phyloP scores from a whole-genome alignment of 2,888 invertebrate species.

The Luffia ferchaultella region DNA sequence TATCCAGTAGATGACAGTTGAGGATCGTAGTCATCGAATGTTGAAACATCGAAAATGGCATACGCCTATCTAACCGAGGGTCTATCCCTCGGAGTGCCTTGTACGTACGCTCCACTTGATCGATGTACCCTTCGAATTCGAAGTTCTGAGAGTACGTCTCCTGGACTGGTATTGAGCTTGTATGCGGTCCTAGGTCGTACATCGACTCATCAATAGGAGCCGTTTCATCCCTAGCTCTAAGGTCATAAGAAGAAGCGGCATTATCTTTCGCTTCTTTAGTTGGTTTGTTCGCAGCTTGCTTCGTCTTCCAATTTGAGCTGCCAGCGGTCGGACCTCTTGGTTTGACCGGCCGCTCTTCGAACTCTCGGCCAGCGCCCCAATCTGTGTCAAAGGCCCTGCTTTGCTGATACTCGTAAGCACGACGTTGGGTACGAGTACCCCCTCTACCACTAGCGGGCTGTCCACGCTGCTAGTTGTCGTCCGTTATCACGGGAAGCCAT shows the following conservation, averaged over 20 bases:
- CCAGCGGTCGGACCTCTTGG: not conserved
- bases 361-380: not conserved
- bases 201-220: constrained; percentile 19
- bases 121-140: constrained; percentile 16
- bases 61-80: constrained; percentile 4
- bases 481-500: not conserved
- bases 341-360: not conserved
- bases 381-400: not conserved
- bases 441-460: not conserved
- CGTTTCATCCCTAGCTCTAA: constrained; percentile 15
- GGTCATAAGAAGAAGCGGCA: constrained; percentile 13
- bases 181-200: constrained; percentile 20
- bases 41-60: constrained; percentile 20
- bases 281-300: not conserved
- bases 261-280: constrained; percentile 9
- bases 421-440: not conserved
- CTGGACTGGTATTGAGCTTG: constrained; percentile 17
- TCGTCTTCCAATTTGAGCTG: not conserved
- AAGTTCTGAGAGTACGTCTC: constrained; percentile 18
- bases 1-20: constrained; percentile 15
- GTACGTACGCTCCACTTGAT: constrained; percentile 7
- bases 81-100: constrained; percentile 1
- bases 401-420: not conserved
- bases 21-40: constrained; percentile 17
- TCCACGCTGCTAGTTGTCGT: not conserved